A percentile compares a stretch with the other conserved stretches of the same genome.
These are phyloP conservation scores for Nectonema munidae DNA, from an alignment of 2,888 invertebrate species.

Conservation along the genomic window DNA sequence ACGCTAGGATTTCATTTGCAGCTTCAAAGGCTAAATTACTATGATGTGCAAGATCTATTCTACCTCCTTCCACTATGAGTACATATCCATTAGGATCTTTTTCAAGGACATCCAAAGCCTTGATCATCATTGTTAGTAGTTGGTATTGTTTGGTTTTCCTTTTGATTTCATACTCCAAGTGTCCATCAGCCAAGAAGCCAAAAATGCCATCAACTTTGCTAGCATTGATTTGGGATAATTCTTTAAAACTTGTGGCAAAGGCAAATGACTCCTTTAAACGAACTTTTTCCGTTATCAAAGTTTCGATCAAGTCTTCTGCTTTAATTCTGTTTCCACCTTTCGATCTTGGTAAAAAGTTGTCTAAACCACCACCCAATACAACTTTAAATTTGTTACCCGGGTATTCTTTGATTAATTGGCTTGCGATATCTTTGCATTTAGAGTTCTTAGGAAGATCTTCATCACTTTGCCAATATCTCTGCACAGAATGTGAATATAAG, in stretches of 20 bases:
- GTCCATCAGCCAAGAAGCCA: conserved; percentile 1
- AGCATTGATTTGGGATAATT: too few relatives aligned
- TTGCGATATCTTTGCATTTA: conserved; percentile 8
- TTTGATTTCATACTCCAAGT: not conserved
- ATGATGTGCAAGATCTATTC: not conserved
- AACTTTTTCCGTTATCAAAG: too few relatives aligned
- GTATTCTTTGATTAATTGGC: conserved; percentile 8
- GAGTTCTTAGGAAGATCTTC: not conserved
- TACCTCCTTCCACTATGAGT: conserved; percentile 1
- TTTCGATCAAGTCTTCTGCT: too few relatives aligned
- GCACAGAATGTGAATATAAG: not conserved
- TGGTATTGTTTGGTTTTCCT: too few relatives aligned
- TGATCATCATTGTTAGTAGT: not conserved
- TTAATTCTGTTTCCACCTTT: too few relatives aligned
- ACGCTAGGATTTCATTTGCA: not conserved
- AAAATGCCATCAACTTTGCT: too few relatives aligned
- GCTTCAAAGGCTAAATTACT: not conserved
- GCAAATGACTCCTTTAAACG: too few relatives aligned
- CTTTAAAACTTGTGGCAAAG: too few relatives aligned
- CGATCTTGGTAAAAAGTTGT: too few relatives aligned
- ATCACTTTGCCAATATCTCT: not conserved
- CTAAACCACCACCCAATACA: not conserved
- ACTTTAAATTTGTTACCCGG: conserved; percentile 7
- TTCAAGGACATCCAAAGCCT: conserved; percentile 2
- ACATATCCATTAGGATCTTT: not conserved